Evolutionary conservation across 2,888 invertebrate species (phyloP).

Genomic region (Callosobruchus maculatus): DNA sequence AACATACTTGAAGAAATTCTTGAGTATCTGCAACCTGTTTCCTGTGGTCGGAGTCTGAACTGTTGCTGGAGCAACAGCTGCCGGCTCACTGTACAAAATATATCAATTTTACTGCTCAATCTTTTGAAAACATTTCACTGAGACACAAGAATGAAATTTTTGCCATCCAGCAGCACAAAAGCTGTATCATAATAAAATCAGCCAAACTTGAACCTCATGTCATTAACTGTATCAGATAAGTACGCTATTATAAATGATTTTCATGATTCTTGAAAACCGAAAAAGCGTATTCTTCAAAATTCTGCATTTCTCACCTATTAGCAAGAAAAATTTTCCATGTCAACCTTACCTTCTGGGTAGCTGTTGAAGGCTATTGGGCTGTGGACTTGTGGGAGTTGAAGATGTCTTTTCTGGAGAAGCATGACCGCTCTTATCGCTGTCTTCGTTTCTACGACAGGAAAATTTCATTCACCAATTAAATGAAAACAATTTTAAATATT

Average conservation of each 20-base stretch:
- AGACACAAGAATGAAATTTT: no score
- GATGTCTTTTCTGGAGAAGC: conserved; percentile 39
- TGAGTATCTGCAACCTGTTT: conserved; percentile 85
- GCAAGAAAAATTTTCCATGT: no score
- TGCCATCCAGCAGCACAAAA: no score
- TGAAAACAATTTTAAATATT: background rate
- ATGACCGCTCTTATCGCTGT: background rate
- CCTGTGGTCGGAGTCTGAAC: conserved; percentile 58
- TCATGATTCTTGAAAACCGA: no score
- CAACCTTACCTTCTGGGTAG: conserved; percentile 50
- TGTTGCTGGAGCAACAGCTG: conserved; percentile 51
- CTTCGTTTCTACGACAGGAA: conserved; percentile 5
- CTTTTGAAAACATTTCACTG: background rate
- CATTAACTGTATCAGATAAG: no score
- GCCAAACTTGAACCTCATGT: no score
- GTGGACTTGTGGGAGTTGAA: conserved; percentile 42
- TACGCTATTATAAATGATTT: no score
- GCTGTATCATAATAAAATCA: no score
- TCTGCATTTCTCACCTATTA: no score
- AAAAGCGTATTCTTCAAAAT: no score
- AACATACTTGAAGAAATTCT: conserved; percentile 92
- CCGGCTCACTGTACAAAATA: conserved; percentile 9
- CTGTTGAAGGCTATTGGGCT: conserved; percentile 45
- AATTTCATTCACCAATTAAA: background rate
- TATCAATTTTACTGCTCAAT: background rate